These are phyloP conservation scores for Macrotrachela quadricornifera DNA, from an alignment of 1,140 invertebrate species.

Conservation along the genomic window DNA sequence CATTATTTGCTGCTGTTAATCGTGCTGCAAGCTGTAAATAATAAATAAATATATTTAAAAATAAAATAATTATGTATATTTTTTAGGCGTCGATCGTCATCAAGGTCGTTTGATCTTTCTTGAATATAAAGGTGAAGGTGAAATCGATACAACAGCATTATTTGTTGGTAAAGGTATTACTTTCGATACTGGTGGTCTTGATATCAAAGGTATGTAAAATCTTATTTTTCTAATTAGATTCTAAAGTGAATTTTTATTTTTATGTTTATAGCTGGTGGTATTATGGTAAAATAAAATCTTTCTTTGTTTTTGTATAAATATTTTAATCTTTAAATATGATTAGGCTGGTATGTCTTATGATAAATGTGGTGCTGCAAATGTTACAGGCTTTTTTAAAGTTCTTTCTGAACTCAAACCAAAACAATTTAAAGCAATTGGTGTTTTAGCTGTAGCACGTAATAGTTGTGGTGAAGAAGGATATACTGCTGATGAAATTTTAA, in stretches of 20 bases:
- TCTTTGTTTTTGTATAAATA: background rate
- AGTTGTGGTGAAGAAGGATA: constrained; percentile 44
- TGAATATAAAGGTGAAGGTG: constrained; percentile 26
- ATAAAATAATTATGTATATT: background rate
- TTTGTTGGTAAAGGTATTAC: constrained; percentile 89
- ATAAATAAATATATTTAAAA: background rate
- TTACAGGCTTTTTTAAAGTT: constrained; percentile 74
- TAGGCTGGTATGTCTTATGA: constrained; percentile 37
- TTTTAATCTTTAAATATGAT: constrained; percentile 7
- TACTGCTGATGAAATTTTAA: constrained; percentile 5
- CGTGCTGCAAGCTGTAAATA: constrained; percentile 48
- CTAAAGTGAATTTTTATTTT: background rate
- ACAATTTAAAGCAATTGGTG: constrained; percentile 60
- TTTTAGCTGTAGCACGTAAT: constrained; percentile 66
- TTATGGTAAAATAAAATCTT: constrained; percentile 38
- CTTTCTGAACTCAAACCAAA: constrained; percentile 48
- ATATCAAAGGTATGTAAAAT: constrained; percentile 44
- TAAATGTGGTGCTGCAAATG: constrained; percentile 80
- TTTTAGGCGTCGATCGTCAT: constrained; percentile 2
- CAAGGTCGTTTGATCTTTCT: constrained; percentile 2
- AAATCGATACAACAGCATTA: constrained; percentile 52
- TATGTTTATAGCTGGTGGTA: constrained; percentile 37
- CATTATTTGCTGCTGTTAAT: constrained; percentile 67
- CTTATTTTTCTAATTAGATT: background rate
- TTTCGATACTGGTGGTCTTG: constrained; percentile 44